These are phyloP conservation scores for Coleophora flavipennella DNA, from an alignment of 2,888 invertebrate genomes.

Conservation along the genomic window DNA sequence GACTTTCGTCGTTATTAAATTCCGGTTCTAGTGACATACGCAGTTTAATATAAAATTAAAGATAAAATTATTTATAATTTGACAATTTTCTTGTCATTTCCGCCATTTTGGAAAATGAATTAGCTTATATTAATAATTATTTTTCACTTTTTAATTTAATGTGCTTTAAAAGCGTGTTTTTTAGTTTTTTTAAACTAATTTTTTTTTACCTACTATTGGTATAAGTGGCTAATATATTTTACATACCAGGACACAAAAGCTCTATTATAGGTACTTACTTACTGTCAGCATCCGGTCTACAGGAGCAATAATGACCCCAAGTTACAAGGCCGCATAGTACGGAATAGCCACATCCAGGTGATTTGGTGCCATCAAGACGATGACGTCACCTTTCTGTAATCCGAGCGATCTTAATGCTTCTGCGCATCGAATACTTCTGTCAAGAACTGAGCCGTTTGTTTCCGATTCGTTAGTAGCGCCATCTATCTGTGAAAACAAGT, in stretches of 20 bases:
- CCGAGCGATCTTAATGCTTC: conserved; percentile 28
- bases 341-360: conserved; percentile 58
- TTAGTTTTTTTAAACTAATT: no score
- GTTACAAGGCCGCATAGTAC: conserved; percentile 55
- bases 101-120: no score
- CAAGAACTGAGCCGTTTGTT: conserved; percentile 31
- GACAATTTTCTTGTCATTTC: no score
- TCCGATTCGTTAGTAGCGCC: conserved; percentile 52
- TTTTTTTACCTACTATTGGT: no score
- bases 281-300: conserved; percentile 38
- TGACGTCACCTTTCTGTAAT: conserved; percentile 46
- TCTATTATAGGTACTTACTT: conserved; percentile 27
- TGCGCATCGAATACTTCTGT: conserved; percentile 1
- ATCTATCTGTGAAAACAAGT: conserved; percentile 38
- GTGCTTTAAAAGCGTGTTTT: no score
- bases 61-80: no score
- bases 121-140: no score
- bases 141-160: no score
- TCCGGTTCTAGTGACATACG: no score
- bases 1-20: no score
- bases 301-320: conserved; percentile 44
- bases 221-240: no score
- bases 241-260: background rate
- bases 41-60: no score
- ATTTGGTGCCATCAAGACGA: conserved; percentile 59